Percentiles rank a stretch among this genome's conserved stretches.
Evolutionary conservation across 2,113 vertebrate species (phyloP).

Genomic region (Caracal caracal): DNA sequence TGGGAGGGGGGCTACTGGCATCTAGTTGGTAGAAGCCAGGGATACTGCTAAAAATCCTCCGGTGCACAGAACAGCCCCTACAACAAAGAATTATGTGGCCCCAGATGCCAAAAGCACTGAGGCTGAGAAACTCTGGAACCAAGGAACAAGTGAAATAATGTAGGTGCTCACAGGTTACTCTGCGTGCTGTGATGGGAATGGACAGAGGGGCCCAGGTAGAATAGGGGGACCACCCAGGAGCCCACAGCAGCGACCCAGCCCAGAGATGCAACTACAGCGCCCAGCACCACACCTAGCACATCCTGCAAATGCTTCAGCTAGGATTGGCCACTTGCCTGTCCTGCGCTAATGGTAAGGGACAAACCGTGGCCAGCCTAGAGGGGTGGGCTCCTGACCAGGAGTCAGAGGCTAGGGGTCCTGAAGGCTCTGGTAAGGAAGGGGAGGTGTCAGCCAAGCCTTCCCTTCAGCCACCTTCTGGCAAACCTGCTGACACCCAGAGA

Average conservation of each 20-base stretch:
- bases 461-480: background rate
- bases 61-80: background rate
- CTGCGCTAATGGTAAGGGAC: background rate
- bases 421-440: background rate
- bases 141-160: background rate
- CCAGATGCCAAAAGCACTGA: background rate
- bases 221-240: background rate
- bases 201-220: background rate
- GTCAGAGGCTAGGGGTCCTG: background rate
- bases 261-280: background rate
- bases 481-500: background rate
- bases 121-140: background rate
- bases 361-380: background rate
- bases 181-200: background rate
- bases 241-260: background rate
- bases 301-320: background rate
- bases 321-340: background rate
- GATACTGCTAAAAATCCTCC: background rate
- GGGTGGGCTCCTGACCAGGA: background rate
- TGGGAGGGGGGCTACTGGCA: background rate
- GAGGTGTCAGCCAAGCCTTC: background rate
- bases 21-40: background rate
- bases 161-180: background rate
- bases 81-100: background rate
- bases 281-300: no score